These are phyloP conservation scores for Tragopan temminckii DNA, from an alignment of 2,797 vertebrate genomes.

Conservation along the genomic window DNA sequence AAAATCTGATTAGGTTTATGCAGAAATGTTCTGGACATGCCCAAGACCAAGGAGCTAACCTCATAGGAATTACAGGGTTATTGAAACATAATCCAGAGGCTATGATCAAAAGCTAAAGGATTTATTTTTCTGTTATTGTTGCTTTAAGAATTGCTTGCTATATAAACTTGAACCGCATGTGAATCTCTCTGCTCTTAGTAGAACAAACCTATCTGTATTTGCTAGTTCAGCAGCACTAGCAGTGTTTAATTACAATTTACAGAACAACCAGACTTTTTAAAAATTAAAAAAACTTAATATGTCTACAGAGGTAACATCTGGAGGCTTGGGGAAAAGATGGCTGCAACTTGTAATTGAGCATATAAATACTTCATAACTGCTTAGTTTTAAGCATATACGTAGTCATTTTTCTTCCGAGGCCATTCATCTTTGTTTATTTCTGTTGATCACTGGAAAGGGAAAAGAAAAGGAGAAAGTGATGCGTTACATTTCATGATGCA, in stretches of 20 bases:
- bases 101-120: not conserved
- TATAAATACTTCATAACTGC: not conserved
- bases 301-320: not conserved
- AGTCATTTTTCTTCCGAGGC: not conserved
- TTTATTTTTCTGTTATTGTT: conserved; percentile 12
- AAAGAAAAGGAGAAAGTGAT: not conserved
- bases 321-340: not conserved
- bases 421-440: not conserved
- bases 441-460: not conserved
- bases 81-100: not conserved
- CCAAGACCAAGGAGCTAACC: not conserved
- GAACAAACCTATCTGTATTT: not conserved
- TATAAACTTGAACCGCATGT: conserved; percentile 5
- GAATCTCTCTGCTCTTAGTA: not conserved
- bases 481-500: not conserved
- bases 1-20: conserved; percentile 16
- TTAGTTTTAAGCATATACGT: not conserved
- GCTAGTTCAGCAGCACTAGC: not conserved
- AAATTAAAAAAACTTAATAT: not conserved
- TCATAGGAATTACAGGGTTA: not conserved
- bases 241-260: not conserved
- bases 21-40: not conserved
- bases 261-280: not conserved
- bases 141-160: not conserved
- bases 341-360: not conserved